These are phyloP conservation scores for Alviniconcha strummeri DNA, from an alignment of 2,888 invertebrate species.

Conservation along the genomic window DNA sequence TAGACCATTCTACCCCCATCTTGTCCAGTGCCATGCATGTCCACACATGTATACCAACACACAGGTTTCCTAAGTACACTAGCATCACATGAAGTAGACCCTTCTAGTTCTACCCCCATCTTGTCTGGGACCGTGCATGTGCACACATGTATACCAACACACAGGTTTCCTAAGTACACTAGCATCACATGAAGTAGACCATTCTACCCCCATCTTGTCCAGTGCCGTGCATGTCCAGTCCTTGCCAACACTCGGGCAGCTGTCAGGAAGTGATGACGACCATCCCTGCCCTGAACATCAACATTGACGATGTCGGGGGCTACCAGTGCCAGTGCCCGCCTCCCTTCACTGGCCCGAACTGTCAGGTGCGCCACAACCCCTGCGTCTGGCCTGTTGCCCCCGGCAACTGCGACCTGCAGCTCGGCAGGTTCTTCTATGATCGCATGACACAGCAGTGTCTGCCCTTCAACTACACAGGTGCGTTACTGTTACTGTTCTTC, in stretches of 20 bases:
- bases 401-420: constrained; percentile 58
- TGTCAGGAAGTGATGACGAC: constrained; percentile 21
- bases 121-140: too few species aligned
- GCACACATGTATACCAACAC: too few species aligned
- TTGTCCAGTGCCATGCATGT: too few species aligned
- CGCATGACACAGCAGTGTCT: constrained; percentile 59
- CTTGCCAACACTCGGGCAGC: constrained; percentile 62
- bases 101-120: too few species aligned
- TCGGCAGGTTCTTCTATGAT: constrained; percentile 62
- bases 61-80: too few species aligned
- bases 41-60: too few species aligned
- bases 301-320: constrained; percentile 30
- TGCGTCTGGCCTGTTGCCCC: constrained; percentile 61
- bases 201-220: constrained; percentile 8
- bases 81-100: too few species aligned
- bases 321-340: constrained; percentile 61
- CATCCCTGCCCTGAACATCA: not conserved
- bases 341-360: constrained; percentile 60
- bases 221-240: constrained; percentile 60
- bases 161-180: too few species aligned
- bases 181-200: too few species aligned
- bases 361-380: constrained; percentile 62
- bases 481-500: not conserved
- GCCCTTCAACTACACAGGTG: constrained; percentile 49
- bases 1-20: too few species aligned